These are phyloP conservation scores for Urocolius indicus DNA, from an alignment of 2,113 vertebrate genomes.

Conservation along the genomic window DNA sequence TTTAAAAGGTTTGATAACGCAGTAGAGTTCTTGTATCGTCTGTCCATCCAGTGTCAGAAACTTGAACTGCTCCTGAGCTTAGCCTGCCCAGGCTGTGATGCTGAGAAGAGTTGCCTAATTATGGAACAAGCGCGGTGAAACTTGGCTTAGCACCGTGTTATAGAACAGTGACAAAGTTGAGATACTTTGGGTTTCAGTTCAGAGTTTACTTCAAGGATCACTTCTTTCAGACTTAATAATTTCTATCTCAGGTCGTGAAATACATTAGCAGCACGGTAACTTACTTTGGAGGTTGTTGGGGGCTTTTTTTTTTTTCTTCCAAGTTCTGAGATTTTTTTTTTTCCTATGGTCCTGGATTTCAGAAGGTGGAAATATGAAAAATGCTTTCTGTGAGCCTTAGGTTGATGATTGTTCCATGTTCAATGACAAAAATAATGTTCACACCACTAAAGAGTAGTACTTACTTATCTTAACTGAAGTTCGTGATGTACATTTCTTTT, in stretches of 20 bases:
- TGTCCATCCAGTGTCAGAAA: neutral
- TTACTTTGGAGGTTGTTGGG: neutral
- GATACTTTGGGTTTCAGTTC: neutral
- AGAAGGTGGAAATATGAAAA: neutral
- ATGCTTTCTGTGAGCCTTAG: neutral
- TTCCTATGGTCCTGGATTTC: neutral
- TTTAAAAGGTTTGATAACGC: neutral
- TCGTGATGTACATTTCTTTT: neutral
- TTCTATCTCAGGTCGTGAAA: neutral
- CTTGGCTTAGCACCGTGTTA: accelerated
- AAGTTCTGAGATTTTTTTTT: neutral
- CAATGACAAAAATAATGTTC: neutral
- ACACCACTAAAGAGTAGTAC: neutral
- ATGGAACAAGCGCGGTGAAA: neutral
- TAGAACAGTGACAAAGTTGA: neutral
- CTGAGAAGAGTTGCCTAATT: neutral
- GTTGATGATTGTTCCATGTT: neutral
- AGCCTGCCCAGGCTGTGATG: accelerated
- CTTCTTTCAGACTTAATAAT: neutral
- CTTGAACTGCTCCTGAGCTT: neutral
- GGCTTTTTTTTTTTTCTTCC: neutral
- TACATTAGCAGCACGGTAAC: neutral
- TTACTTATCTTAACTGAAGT: neutral
- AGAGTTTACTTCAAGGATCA: neutral
- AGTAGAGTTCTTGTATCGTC: neutral